Conservation (phyloP, 2,113 vertebrate species). For the Coptodon bakossiorum region DNA sequence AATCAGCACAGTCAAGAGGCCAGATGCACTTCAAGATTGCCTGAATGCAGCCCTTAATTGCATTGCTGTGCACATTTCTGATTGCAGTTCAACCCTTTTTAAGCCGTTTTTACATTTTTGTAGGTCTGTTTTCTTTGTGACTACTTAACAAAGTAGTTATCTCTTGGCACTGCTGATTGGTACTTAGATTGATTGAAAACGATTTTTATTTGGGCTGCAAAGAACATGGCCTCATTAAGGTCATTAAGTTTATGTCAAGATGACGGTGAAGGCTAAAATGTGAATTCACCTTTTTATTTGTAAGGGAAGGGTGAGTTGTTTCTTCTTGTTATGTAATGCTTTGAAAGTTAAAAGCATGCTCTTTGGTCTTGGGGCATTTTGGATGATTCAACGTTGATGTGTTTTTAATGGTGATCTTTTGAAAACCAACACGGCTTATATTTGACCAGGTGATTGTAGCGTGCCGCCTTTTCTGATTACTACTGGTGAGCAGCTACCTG, state of each 20-base stretch:
- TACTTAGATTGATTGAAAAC: neutral
- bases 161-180: neutral
- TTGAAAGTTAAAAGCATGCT: neutral
- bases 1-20: neutral
- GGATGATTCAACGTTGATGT: neutral
- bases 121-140: neutral
- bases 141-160: neutral
- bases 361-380: neutral
- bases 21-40: neutral
- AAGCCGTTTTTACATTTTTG: neutral
- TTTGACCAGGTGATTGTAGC: neutral
- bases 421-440: neutral
- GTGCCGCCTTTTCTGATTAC: neutral
- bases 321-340: neutral
- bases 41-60: neutral
- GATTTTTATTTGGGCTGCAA: neutral
- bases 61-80: neutral
- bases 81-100: neutral
- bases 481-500: neutral
- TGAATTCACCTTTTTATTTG: neutral
- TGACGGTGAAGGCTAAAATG: neutral
- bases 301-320: neutral
- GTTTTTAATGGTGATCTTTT: neutral
- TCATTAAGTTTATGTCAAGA: neutral
- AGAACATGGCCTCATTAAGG: neutral